Conservation (phyloP, 2,888 invertebrate species). For the Notodonta dromedarius region DNA sequence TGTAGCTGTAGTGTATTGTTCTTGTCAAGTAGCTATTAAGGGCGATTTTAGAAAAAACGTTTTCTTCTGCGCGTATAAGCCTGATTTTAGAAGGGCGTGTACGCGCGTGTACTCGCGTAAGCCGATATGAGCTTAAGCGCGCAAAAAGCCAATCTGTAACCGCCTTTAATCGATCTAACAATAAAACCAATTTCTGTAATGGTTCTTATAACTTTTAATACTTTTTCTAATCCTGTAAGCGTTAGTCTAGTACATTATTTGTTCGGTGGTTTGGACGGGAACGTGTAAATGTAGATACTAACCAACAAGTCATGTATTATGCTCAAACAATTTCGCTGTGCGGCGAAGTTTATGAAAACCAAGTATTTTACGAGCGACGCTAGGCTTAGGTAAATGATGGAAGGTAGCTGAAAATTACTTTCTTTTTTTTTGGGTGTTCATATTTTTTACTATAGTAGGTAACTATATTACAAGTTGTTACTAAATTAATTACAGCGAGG, state of each 20-base stretch:
- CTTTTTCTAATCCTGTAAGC: slow-evolving; percentile 16
- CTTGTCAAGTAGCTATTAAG: no score
- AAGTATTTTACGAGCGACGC: slow-evolving; percentile 25
- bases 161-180: no score
- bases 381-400: slow-evolving; percentile 16
- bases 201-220: slow-evolving; percentile 20
- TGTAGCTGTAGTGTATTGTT: no score
- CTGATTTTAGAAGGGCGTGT: no score
- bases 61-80: no score
- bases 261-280: slow-evolving; percentile 12
- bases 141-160: no score
- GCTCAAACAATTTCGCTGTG: slow-evolving; percentile 28
- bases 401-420: slow-evolving; percentile 7
- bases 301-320: slow-evolving; percentile 26
- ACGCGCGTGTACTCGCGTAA: no score
- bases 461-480: not conserved
- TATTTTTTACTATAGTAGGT: not conserved
- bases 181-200: not conserved
- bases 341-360: slow-evolving; percentile 26
- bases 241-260: slow-evolving; percentile 15
- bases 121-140: no score
- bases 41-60: no score
- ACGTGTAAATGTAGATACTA: slow-evolving; percentile 11
- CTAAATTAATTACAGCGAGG: not conserved
- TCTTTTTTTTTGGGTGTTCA: not conserved